A percentile compares a stretch with the other conserved stretches of the same genome.
Evolutionary conservation across 2,888 invertebrate species (phyloP).

Genomic region (Schizotus pectinicornis): DNA sequence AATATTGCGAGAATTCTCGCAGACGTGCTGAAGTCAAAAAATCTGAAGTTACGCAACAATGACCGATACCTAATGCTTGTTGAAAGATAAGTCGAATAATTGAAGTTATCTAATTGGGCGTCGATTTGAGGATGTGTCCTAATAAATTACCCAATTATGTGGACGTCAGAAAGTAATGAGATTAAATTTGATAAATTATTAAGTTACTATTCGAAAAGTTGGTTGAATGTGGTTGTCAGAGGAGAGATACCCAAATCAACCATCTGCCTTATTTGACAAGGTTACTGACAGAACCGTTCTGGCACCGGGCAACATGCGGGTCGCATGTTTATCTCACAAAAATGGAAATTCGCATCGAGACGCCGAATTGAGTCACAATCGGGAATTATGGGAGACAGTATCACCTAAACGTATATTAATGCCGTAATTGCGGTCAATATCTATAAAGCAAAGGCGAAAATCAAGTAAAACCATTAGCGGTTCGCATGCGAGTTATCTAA

Average conservation of each 20-base stretch:
- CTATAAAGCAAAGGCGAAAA: slow-evolving; percentile 45
- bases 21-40: not conserved
- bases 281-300: slow-evolving; percentile 5
- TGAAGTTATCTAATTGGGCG: slow-evolving; percentile 2
- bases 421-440: slow-evolving; percentile 44
- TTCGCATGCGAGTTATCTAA: slow-evolving; percentile 49
- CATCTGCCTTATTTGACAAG: slow-evolving; percentile 33
- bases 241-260: slow-evolving; percentile 37
- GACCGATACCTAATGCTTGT: not conserved
- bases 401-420: slow-evolving; percentile 30
- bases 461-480: slow-evolving; percentile 48
- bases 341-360: not conserved
- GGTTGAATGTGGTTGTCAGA: slow-evolving; percentile 16
- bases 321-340: not conserved
- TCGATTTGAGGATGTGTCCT: slow-evolving; percentile 11
- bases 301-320: not conserved
- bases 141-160: slow-evolving; percentile 36
- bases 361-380: slow-evolving; percentile 8
- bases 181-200: slow-evolving; percentile 41
- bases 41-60: not conserved
- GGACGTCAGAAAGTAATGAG: slow-evolving; percentile 35
- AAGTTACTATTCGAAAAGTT: slow-evolving; percentile 12
- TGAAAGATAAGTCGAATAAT: not conserved
- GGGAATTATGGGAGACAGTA: slow-evolving; percentile 2
- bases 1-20: slow-evolving; percentile 18